A percentile compares a stretch with the other conserved stretches of the same genome.
These are phyloP conservation scores for Phaethornis superciliosus DNA, from an alignment of 2,113 vertebrate genomes.

Conservation along the genomic window DNA sequence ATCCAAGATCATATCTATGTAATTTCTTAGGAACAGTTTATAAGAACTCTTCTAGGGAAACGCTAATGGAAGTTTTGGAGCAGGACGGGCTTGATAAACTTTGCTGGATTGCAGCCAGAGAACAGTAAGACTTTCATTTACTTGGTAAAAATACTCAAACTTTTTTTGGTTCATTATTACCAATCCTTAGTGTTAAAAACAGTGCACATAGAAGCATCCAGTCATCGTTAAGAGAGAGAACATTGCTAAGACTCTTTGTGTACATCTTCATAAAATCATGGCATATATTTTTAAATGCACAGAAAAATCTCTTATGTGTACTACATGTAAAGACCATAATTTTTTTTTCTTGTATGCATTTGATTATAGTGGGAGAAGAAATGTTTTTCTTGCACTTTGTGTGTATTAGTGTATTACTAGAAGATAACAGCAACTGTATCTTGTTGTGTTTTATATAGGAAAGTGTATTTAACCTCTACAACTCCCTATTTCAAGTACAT, in stretches of 20 bases:
- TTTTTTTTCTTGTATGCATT: not conserved
- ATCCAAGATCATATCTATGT: conserved; percentile 87
- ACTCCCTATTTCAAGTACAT: not conserved
- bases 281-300: not conserved
- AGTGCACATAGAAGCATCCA: not conserved
- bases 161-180: not conserved
- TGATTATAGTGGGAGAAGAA: not conserved
- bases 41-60: conserved; percentile 94
- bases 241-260: not conserved
- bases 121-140: conserved; percentile 84
- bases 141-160: not conserved
- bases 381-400: not conserved
- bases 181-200: not conserved
- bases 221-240: not conserved
- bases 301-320: not conserved
- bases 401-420: not conserved
- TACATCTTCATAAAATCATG: not conserved
- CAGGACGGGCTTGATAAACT: conserved; percentile 82
- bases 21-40: conserved; percentile 96
- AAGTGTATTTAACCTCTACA: not conserved
- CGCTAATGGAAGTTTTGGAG: conserved; percentile 84
- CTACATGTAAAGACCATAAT: not conserved
- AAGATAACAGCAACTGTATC: not conserved
- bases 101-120: conserved; percentile 88
- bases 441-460: not conserved